These are phyloP conservation scores for Aphelenchoides avenae DNA, from an alignment of 1,140 invertebrate genomes.

Conservation along the genomic window DNA sequence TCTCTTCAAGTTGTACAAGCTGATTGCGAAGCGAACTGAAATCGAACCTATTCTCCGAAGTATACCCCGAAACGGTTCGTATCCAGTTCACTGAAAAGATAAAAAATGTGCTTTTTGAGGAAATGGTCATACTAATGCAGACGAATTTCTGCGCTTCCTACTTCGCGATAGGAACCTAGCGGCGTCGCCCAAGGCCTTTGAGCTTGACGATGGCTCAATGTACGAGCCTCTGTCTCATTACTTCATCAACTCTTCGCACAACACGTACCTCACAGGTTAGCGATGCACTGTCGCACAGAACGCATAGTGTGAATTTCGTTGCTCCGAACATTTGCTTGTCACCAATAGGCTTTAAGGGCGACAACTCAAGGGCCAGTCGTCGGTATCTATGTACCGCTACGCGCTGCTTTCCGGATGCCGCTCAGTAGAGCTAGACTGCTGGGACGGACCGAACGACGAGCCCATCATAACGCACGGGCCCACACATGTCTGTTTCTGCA, in stretches of 20 bases:
- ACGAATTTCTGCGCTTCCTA: conserved; percentile 13
- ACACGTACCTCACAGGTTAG: conserved; percentile 97
- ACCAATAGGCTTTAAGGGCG: conserved; percentile 13
- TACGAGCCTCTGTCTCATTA: conserved; percentile 81
- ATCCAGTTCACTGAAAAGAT: background rate
- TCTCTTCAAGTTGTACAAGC: conserved; percentile 18
- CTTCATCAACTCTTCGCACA: conserved; percentile 95
- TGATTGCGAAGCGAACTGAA: conserved; percentile 1
- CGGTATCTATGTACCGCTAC: conserved; percentile 40
- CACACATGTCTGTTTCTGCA: conserved; percentile 24
- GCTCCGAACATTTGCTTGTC: background rate
- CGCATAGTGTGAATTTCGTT: background rate
- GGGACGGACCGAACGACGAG: conserved; percentile 86
- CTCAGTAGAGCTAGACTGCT: conserved; percentile 70
- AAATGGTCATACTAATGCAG: conserved; percentile 17
- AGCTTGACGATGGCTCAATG: conserved; percentile 72
- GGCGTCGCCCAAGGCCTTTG: conserved; percentile 11
- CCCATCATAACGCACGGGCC: conserved; percentile 47
- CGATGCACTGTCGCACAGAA: too few relatives aligned
- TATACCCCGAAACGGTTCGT: background rate
- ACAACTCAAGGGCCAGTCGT: conserved; percentile 22
- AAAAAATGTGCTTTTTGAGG: too few relatives aligned
- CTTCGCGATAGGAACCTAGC: conserved; percentile 15
- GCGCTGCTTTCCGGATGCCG: conserved; percentile 58
- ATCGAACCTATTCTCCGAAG: background rate